Evolutionary conservation across 2,888 invertebrate species (phyloP).

Genomic region (Campaea margaritaria): DNA sequence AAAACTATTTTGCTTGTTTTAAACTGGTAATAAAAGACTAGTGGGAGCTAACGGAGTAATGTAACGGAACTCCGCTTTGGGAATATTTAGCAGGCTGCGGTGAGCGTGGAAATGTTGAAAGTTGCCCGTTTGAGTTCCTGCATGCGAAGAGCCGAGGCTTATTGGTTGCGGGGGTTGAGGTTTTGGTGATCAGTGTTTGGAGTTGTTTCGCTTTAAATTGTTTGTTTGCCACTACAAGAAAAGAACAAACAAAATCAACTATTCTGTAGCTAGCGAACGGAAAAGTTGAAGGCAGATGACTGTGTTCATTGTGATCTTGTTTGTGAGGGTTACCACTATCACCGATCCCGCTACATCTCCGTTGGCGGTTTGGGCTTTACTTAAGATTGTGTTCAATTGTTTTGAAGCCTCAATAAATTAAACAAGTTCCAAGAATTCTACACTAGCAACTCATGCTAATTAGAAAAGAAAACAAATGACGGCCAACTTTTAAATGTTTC

Average conservation of each 20-base stretch:
- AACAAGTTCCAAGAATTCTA: no score
- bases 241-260: no score
- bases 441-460: no score
- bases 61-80: conserved; percentile 22
- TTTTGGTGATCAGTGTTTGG: conserved; percentile 1
- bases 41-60: conserved; percentile 14
- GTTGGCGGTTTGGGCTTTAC: no score
- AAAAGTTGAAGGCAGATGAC: not conserved
- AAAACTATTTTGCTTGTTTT: conserved; percentile 26
- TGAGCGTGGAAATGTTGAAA: conserved; percentile 6
- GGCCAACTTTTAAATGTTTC: no score
- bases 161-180: conserved; percentile 6
- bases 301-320: not conserved
- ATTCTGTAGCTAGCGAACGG: no score
- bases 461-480: no score
- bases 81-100: conserved; percentile 23
- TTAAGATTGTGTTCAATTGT: no score
- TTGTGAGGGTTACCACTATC: no score
- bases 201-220: not conserved
- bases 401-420: no score
- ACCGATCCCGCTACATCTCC: no score
- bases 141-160: conserved; percentile 4
- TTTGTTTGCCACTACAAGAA: no score
- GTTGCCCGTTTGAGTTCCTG: conserved; percentile 12
- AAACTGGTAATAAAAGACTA: conserved; percentile 27